Base-by-base conservation (phyloP, 2,888 invertebrate species). In the Agrochola lychnidis region DNA sequence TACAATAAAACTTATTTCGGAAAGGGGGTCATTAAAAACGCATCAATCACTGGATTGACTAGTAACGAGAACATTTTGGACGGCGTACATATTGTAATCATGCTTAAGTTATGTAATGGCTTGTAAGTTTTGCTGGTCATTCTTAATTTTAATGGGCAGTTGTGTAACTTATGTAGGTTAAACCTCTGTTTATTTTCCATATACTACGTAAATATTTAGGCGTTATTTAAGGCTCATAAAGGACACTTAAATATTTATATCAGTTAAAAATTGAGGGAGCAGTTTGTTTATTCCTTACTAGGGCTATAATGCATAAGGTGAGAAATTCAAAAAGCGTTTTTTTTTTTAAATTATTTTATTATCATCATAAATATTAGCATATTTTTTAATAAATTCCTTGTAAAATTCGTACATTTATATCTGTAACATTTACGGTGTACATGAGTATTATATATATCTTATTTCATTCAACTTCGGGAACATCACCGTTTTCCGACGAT, bases 41-140 rank as follows among this genome's bases (percentile, higher is more conserved):
- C 86, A 92, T 92, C 87, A 86, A 90, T 92, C 91, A 91, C 75
- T 70, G 68, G 72, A 87, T 90, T 81, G 89, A 87, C 87, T 82
- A 86, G 78, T 73, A 71, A 78, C 72, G 70, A 73, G 51, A 70
- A 71, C 67, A 57, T 78, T 77, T 81, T 70, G 62, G 59, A 68
- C 59, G 36, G 19, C 45, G 68, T 69, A 87, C 79, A 57, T 56
- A 76, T 77, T 79, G 77, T 78, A 61, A 76, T 76, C 82, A 64
- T 64, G 70, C 63, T 69, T 76, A 62, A 57, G 40, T 57, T 72
- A 74, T 78, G 63, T 82, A 69, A 71, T 86, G 69, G 62, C 71
- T 78, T 45, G 73, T 73, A 83, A 67, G 71, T 70, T 71, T 7
- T 36, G 73, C 61, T 51, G 56, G 79, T 71, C 79, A 73, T 78